Evolutionary conservation across 2,113 vertebrate species (phyloP), one percentile per base, ranked within the genome.

Genomic region (Syngnathoides biaculeatus): DNA sequence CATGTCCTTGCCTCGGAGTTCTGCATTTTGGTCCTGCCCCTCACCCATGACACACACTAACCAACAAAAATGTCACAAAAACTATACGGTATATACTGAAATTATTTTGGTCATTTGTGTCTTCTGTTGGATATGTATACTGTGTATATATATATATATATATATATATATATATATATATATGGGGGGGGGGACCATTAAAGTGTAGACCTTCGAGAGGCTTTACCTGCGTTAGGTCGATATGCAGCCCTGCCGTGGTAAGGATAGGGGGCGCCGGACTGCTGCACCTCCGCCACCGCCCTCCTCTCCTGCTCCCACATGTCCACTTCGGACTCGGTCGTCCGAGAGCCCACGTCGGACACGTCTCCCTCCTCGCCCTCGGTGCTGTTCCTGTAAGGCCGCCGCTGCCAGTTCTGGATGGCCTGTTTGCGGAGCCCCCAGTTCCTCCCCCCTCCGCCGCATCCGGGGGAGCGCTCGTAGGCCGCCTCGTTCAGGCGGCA

Each of bases 321-420:
- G 65, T 99, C 97, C 0, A 94, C 93, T 84, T 99, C 96, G 0
- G 97, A 99, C 86, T 98, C 97, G 0, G 97, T 98, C 59, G 97
- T 98, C 67, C 96, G 89, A 69, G 97, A 99, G 9, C 95, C 97
- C 78, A 94, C 95, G 1, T 99, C 97, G 0, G 97, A 99, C 64
- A 97, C 85, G 0, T 98, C 97, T 0, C 96, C 97, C 69, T 99
- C 97, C 76, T 99, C 96, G 0, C 96, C 97, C 69, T 98, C 97
- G 0, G 94, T 98, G 92, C 97, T 98, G 92, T 98, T 96, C 70
- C 94, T 92, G 83, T 97, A 96, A 0, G 97, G 97, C 67, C 96
- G 90, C 38, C 95, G 94, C 83, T 99, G 95, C 96, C 96, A 98
- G 90, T 99, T 99, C 75, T 99, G 96, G 83, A 99, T 97, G 64